Conservation (phyloP, 2,888 invertebrate genomes). For the Glyphotaelius pellucidus region DNA sequence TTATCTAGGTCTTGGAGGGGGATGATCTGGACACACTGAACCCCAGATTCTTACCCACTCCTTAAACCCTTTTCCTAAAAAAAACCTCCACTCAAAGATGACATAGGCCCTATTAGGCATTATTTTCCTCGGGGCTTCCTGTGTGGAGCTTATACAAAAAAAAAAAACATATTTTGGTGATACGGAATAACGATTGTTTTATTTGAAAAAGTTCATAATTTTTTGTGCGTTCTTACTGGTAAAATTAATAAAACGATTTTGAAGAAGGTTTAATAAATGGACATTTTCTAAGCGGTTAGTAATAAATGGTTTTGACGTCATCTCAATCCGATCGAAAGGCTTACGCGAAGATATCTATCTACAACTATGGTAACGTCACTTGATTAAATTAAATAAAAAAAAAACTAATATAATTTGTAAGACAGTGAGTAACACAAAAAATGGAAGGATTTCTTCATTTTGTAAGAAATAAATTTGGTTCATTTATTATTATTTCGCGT, state of each 20-base stretch:
- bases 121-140: too few species aligned
- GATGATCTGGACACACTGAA: too few species aligned
- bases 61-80: too few species aligned
- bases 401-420: too few species aligned
- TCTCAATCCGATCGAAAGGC: background rate
- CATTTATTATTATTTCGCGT: background rate
- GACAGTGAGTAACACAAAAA: too few species aligned
- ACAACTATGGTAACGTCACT: background rate
- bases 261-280: background rate
- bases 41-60: too few species aligned
- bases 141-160: too few species aligned
- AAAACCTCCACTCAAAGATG: too few species aligned
- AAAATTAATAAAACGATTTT: background rate
- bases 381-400: too few species aligned
- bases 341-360: background rate
- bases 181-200: background rate
- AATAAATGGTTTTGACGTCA: background rate
- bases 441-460: background rate
- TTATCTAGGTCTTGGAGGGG: too few species aligned
- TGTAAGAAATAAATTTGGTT: background rate
- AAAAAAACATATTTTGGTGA: too few species aligned
- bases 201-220: background rate
- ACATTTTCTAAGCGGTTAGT: background rate
- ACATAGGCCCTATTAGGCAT: too few species aligned
- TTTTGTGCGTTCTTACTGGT: background rate